Percentiles rank a stretch among this genome's conserved stretches.
phyloP scores from a whole-genome alignment of 2,888 invertebrate species.

The Coenonympha glycerion region DNA sequence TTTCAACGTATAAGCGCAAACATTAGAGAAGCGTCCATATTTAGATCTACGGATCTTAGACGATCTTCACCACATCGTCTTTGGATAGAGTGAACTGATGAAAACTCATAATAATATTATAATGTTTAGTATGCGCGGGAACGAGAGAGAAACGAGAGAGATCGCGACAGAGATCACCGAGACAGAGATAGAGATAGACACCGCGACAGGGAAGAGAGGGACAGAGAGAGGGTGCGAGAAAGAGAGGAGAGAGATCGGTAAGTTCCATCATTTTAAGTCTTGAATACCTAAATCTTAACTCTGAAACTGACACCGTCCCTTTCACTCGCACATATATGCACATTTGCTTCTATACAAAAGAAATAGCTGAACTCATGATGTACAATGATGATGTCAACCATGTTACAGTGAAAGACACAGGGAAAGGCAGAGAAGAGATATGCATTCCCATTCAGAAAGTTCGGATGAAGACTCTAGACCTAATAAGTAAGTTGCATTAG shows the following conservation, averaged over 20 bases:
- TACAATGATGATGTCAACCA: too few relatives aligned
- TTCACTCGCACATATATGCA: neutral
- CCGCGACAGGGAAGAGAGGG: conserved; percentile 76
- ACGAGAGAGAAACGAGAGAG: conserved; percentile 70
- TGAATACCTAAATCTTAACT: too few relatives aligned
- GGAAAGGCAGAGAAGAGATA: conserved; percentile 66
- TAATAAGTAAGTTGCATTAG: conserved; percentile 65
- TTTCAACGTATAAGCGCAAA: too few relatives aligned
- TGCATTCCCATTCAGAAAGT: conserved; percentile 76
- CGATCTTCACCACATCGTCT: too few relatives aligned
- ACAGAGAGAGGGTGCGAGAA: conserved; percentile 77
- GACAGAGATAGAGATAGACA: conserved; percentile 76
- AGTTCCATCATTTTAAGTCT: neutral
- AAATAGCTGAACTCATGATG: neutral
- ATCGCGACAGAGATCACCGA: conserved; percentile 75
- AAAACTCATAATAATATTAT: neutral
- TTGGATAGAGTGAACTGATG: too few relatives aligned
- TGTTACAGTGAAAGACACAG: conserved; percentile 38
- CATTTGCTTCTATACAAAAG: neutral
- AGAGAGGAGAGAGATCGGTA: conserved; percentile 70
- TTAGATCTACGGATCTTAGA: too few relatives aligned
- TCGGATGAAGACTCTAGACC: conserved; percentile 80
- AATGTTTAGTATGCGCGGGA: conserved; percentile 73
- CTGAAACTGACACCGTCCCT: too few relatives aligned
- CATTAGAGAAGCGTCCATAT: too few relatives aligned